These are phyloP conservation scores for Alligator sinensis DNA, from an alignment of 2,113 vertebrate genomes.

Conservation along the genomic window DNA sequence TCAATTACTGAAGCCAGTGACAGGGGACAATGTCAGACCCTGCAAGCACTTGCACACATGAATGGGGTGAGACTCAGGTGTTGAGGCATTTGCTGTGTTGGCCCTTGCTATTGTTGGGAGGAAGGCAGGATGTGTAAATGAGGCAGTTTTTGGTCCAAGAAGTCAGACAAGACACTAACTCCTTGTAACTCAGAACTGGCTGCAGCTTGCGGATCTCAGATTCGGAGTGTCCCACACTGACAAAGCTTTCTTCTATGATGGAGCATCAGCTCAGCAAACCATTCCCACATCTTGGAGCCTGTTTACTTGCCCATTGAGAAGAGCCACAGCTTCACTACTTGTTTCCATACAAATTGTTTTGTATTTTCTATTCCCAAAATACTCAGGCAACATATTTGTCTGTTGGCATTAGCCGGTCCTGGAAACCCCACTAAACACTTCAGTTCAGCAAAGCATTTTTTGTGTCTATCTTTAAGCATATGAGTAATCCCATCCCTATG, in stretches of 20 bases:
- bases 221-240: not conserved
- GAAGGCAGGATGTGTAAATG: not conserved
- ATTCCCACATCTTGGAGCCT: not conserved
- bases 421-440: not conserved
- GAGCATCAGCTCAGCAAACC: not conserved
- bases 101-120: too few species aligned
- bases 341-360: not conserved
- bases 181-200: not conserved
- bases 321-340: not conserved
- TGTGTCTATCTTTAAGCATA: not conserved
- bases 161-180: not conserved
- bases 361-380: not conserved
- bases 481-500: not conserved
- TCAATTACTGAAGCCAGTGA: too few species aligned
- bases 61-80: too few species aligned
- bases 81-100: too few species aligned
- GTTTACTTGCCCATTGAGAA: not conserved
- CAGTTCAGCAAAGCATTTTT: not conserved
- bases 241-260: not conserved
- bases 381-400: not conserved
- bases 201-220: not conserved
- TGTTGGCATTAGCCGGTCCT: not conserved
- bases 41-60: too few species aligned
- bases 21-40: too few species aligned
- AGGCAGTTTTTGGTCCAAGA: not conserved